phyloP scores from a whole-genome alignment of 2,113 vertebrate species.

The Columbina picui region DNA sequence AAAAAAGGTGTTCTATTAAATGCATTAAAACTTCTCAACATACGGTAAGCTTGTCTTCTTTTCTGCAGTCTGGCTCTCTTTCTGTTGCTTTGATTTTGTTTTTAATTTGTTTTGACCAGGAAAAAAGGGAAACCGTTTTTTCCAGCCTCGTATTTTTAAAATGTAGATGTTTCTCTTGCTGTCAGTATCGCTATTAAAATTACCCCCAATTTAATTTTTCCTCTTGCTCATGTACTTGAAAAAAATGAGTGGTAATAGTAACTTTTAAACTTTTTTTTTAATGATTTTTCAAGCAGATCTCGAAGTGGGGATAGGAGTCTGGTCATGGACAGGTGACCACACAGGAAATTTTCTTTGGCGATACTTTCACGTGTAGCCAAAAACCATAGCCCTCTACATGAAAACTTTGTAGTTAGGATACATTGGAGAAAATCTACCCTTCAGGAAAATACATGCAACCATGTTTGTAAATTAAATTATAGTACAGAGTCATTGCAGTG shows the following conservation, averaged over 20 bases:
- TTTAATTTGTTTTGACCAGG: not conserved
- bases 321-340: not conserved
- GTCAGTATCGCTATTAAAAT: not conserved
- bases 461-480: not conserved
- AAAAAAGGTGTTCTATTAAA: slow-evolving; percentile 95
- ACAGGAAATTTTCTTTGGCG: not conserved
- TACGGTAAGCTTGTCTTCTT: slow-evolving; percentile 80
- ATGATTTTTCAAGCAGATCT: not conserved
- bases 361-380: not conserved
- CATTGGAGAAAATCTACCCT: not conserved
- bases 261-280: not conserved
- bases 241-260: not conserved
- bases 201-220: not conserved
- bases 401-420: not conserved
- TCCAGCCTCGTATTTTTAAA: not conserved
- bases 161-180: not conserved
- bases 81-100: not conserved
- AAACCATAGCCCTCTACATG: not conserved
- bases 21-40: slow-evolving; percentile 92
- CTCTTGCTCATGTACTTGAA: not conserved
- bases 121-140: not conserved
- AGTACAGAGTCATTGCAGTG: not conserved
- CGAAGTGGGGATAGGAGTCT: not conserved
- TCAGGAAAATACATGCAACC: not conserved
- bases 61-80: not conserved